A percentile compares a stretch with the other conserved stretches of the same genome.
phyloP scores from a whole-genome alignment of 2,888 invertebrate genomes.

The Resseliella maxima region DNA sequence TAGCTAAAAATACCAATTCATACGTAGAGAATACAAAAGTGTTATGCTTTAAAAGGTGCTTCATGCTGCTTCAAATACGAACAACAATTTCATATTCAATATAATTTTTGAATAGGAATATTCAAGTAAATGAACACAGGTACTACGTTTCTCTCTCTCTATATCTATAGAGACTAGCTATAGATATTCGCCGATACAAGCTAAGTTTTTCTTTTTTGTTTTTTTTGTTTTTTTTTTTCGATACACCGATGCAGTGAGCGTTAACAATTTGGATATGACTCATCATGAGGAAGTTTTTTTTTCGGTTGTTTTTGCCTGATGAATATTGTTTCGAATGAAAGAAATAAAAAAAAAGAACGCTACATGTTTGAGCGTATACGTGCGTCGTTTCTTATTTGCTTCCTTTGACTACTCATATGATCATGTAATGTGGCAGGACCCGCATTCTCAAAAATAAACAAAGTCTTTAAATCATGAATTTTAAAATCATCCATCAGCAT shows the following conservation, averaged over 20 bases:
- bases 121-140: neutral
- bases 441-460: conserved; percentile 25
- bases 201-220: neutral
- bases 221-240: no score
- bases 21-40: no score
- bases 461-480: neutral
- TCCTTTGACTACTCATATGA: neutral
- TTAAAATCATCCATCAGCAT: neutral
- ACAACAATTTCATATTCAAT: no score
- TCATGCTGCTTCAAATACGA: no score
- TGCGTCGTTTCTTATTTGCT: neutral
- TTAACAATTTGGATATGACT: no score
- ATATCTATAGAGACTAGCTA: neutral
- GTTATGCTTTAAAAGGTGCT: no score
- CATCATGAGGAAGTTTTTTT: no score
- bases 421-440: neutral
- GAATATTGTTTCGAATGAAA: neutral
- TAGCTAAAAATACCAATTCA: no score
- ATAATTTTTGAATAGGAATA: neutral
- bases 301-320: neutral
- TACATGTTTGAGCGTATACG: neutral
- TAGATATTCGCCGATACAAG: neutral
- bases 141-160: no score
- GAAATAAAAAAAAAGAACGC: no score
- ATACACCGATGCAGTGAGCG: no score